A percentile compares a stretch with the other conserved stretches of the same genome.
Conservation (phyloP, 2,888 invertebrate genomes). For the Spilosoma lubricipeda region DNA sequence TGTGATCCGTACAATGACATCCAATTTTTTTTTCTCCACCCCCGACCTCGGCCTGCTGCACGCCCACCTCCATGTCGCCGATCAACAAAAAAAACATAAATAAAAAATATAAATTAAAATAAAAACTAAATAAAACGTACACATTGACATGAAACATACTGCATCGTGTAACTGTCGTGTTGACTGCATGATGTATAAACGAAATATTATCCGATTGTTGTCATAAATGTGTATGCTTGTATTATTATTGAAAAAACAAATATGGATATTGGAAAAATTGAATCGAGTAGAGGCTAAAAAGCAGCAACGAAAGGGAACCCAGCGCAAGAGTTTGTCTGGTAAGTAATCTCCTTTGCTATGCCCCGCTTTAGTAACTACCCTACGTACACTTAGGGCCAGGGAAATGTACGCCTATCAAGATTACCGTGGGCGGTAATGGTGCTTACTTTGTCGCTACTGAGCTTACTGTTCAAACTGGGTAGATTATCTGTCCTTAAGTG, state of each 20-base stretch:
- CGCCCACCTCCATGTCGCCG: conserved; percentile 81
- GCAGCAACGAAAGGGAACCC: conserved; percentile 92
- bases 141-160: conserved; percentile 65
- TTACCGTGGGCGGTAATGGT: conserved; percentile 43
- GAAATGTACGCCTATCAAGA: conserved; percentile 40
- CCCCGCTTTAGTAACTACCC: conserved; percentile 68
- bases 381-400: conserved; percentile 72
- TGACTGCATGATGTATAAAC: conserved; percentile 84
- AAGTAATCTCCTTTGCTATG: conserved; percentile 87
- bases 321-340: conserved; percentile 94
- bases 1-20: conserved; percentile 85
- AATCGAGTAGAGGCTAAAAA: conserved; percentile 95
- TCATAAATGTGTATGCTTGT: conserved; percentile 82
- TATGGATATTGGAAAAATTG: conserved; percentile 64
- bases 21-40: conserved; percentile 83
- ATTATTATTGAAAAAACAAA: conserved; percentile 51
- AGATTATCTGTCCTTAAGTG: conserved; percentile 68
- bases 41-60: conserved; percentile 83
- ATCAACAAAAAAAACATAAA: conserved; percentile 69
- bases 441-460: conserved; percentile 63
- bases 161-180: conserved; percentile 85
- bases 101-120: conserved; percentile 48
- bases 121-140: conserved; percentile 68
- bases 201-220: conserved; percentile 73
- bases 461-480: conserved; percentile 56